These are phyloP conservation scores for Melanerpes formicivorus DNA, from an alignment of 2,113 vertebrate species.

Conservation along the genomic window DNA sequence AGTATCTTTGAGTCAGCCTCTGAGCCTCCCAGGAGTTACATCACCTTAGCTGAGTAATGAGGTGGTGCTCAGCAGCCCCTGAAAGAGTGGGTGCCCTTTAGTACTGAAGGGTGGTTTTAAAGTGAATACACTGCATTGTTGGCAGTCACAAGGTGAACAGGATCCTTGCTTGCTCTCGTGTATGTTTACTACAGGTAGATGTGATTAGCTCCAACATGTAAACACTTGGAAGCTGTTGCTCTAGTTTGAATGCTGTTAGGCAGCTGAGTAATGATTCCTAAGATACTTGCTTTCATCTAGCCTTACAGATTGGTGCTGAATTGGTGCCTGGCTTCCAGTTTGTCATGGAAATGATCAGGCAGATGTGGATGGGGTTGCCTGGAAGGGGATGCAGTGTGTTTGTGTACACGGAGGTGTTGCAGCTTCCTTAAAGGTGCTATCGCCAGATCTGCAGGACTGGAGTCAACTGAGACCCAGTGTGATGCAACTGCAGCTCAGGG, in stretches of 20 bases:
- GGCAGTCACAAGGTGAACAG: constrained; percentile 27
- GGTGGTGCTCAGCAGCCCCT: constrained; percentile 3
- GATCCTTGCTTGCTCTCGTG: neutral
- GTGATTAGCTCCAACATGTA: neutral
- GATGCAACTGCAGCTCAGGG: neutral
- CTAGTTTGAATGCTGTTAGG: neutral
- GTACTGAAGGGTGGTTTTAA: neutral
- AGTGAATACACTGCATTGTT: constrained; percentile 38
- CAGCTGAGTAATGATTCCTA: neutral
- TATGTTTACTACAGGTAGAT: constrained; percentile 2
- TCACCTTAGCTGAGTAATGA: constrained; percentile 52
- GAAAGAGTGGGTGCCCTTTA: neutral
- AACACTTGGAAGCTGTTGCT: neutral
- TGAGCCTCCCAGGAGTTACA: neutral
- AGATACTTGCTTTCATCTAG: neutral
- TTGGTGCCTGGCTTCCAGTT: neutral
- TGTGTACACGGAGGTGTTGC: neutral
- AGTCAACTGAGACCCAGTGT: neutral
- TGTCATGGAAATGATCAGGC: neutral
- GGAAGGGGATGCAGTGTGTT: neutral
- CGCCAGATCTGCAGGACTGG: neutral
- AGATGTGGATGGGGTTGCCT: neutral
- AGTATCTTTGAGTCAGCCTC: constrained; percentile 3
- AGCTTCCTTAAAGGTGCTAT: neutral
- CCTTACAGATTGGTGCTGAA: neutral